Base-by-base conservation (phyloP, 1,140 invertebrate species). In the Drosophila subobscura region DNA sequence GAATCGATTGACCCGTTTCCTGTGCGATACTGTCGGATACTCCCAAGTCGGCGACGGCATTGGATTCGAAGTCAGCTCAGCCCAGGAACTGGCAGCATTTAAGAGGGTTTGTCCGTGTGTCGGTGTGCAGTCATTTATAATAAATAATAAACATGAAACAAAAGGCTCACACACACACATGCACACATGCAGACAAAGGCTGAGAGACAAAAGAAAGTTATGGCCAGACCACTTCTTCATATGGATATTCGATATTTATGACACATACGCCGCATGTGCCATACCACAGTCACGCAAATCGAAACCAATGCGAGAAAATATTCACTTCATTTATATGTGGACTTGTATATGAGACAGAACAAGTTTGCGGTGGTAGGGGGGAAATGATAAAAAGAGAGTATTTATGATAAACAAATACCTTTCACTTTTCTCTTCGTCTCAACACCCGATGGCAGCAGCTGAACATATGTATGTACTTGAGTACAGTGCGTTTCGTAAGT, bases 121-220 rank as follows among this genome's bases (percentile, higher is more conserved):
- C 49, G 23, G 16, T 77, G 80, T 86, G 74, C 74, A 86, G 73
- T 88, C 81, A 81, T 86, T 86, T 86, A 88, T 86, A 81, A 86
- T 86, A 86, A 86, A 86, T 85, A 85, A 86, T 86, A 86, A 86
- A 81, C 77, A 57, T 61, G 59, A 73, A 85, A 85, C 80, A 84
- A 84, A 77, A 60, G 72, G 29, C 72, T 57, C 71, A 50, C 53
- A 14, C 50, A 41, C 52, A 40, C 54, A 44, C 41, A 51, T 23
- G 47, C 29, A 29, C 49, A 55, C 27, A 54, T 45, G 45, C 25
- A 46, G 33, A 25, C 47, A 27, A 37, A 12, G 33, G 10, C 33
- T 4, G 10, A 23, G 37, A 53, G 50, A 65, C 68, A 65, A 65
- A 78, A 40, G 45, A 66, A 72, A 77, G 55, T 73, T 57, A 77